Conservation (phyloP, 2,888 invertebrate genomes). For the Aporophyla nigra region DNA sequence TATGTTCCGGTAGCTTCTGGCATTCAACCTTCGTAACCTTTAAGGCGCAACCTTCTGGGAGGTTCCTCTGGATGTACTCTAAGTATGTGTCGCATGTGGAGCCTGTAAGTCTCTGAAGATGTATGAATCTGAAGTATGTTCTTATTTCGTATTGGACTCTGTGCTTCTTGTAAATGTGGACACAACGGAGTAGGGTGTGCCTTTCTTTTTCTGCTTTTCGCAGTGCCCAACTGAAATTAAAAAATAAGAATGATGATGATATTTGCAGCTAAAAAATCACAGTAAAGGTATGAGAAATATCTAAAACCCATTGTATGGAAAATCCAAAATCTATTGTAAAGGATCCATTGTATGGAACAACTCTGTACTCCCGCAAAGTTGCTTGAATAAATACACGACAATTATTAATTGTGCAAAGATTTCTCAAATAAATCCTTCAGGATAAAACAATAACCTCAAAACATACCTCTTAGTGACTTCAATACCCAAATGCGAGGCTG, state of each 20-base stretch:
- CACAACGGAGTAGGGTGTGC: slow-evolving; percentile 95
- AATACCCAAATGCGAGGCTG: slow-evolving; percentile 95
- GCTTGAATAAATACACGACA: neutral
- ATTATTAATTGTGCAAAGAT: neutral
- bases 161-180: slow-evolving; percentile 98
- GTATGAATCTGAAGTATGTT: slow-evolving; percentile 96
- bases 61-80: slow-evolving; percentile 98
- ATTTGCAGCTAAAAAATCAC: neutral
- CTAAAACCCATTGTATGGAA: neutral
- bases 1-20: slow-evolving; percentile 90
- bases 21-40: slow-evolving; percentile 95
- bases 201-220: slow-evolving; percentile 94
- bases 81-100: slow-evolving; percentile 98
- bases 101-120: slow-evolving; percentile 96
- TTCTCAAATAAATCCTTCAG: neutral
- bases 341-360: too few species aligned
- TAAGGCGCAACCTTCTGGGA: slow-evolving; percentile 99
- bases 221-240: slow-evolving; percentile 93
- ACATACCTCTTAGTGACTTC: slow-evolving; percentile 93
- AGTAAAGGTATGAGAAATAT: neutral
- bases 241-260: neutral
- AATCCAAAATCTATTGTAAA: too few species aligned
- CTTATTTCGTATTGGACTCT: slow-evolving; percentile 98
- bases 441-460: slow-evolving; percentile 15
- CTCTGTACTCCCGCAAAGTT: neutral